Percentiles rank a stretch among this genome's conserved stretches.
phyloP scores from a whole-genome alignment of 2,797 vertebrate species.

The Sebastes matsubarae region DNA sequence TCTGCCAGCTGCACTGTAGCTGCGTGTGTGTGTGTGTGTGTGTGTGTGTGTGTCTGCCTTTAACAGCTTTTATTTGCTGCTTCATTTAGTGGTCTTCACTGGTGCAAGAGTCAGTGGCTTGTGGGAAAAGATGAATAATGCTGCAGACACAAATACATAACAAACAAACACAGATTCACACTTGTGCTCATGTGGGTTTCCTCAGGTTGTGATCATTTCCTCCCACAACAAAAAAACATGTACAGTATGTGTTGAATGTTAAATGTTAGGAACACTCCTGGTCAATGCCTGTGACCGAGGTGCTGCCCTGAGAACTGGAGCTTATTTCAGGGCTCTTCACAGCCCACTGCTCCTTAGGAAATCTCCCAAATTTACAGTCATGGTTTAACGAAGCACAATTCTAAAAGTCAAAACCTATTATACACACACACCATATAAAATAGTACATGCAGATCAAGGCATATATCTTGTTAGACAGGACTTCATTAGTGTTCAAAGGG shows the following conservation, averaged over 20 bases:
- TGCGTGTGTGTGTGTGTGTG: background rate
- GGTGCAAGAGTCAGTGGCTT: constrained; percentile 34
- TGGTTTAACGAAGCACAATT: background rate
- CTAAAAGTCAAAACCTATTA: background rate
- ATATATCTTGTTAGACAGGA: background rate
- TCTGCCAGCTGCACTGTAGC: constrained; percentile 46
- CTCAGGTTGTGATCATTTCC: background rate
- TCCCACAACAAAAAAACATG: background rate
- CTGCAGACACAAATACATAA: constrained; percentile 13
- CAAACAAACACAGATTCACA: background rate
- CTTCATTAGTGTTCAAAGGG: background rate
- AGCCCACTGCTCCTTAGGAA: background rate
- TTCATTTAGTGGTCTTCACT: constrained; percentile 53
- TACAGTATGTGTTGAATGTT: background rate
- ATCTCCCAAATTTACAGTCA: background rate
- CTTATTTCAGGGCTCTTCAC: background rate
- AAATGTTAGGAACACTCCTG: background rate
- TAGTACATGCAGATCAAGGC: too few relatives aligned
- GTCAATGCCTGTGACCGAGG: background rate
- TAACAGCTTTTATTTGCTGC: constrained; percentile 40
- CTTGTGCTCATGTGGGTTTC: background rate
- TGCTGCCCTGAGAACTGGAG: background rate
- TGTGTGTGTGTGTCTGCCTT: constrained; percentile 16
- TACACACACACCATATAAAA: too few relatives aligned
- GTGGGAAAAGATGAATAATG: constrained; percentile 47